Base-by-base conservation (phyloP, 2,113 vertebrate genomes). In the Oncorhynchus keta region DNA sequence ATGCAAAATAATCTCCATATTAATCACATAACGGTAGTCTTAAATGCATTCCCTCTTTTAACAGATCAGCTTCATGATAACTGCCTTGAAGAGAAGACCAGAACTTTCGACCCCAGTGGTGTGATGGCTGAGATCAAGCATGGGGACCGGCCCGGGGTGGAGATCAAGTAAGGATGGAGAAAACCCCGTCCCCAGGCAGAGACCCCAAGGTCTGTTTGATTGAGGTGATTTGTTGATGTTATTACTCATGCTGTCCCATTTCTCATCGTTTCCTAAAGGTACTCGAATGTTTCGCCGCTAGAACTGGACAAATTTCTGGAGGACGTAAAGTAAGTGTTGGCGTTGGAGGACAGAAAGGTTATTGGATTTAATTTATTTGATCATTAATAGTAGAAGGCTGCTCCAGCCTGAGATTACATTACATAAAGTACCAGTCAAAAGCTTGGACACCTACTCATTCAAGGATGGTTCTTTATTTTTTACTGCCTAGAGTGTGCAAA, bases 271-370 rank as follows among this genome's bases (percentile, higher is more conserved):
- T 62, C 59, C 70, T 22, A 4, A 83, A 96, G 95, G 84, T 96
- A 95, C 87, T 95, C 95, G 0, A 94, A 96, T 74, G 93, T 96
- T 14, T 95, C 94, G 26, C 94, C 94, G 55, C 87, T 96, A 6
- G 95, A 96, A 78, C 87, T 96, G 0, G 95, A 96, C 91, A 96
- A 96, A 72, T 96, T 96, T 82, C 59, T 96, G 45, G 95, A 96
- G 75, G 95, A 96, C 0, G 94, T 96, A 68, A 95, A 95, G 95
- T 96, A 84, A 93, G 92, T 81, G 7, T 16, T 26, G 2, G n/a
- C 49, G 11, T 16, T 57, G 55, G 55, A 57, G 55, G 55, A 20
- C 1, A 20, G 4, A 57, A 57, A 5, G 20, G 16, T 20, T 14
- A 18, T 57, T 18, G 18, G 16, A 14, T 57, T 57, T 14, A 20